Percentiles rank a stretch among this genome's conserved stretches.
phyloP scores from a whole-genome alignment of 2,888 invertebrate genomes.

The Liopterus haemorrhoidalis region DNA sequence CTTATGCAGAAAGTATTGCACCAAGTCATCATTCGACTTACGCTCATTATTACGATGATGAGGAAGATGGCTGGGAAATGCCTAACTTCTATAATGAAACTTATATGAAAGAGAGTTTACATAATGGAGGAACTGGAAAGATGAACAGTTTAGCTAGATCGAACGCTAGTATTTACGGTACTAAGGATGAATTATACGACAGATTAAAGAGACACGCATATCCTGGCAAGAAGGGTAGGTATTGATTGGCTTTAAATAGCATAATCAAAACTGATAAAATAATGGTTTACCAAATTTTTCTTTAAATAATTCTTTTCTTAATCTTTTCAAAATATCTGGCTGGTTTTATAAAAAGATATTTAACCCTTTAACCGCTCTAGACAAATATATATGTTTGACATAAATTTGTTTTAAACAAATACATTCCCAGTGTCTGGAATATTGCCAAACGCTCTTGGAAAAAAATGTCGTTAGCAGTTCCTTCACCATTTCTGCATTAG shows the following conservation, averaged over 20 bases:
- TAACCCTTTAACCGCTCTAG: too few relatives aligned
- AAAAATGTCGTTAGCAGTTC: too few relatives aligned
- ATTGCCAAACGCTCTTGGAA: too few relatives aligned
- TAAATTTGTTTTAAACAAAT: too few relatives aligned
- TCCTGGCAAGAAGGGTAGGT: conserved; percentile 86
- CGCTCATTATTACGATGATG: conserved; percentile 92
- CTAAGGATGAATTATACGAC: conserved; percentile 92
- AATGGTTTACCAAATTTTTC: conserved; percentile 15
- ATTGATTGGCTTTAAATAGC: too few relatives aligned
- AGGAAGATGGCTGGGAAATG: conserved; percentile 97
- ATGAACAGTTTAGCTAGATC: conserved; percentile 91
- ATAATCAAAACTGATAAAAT: conserved; percentile 1
- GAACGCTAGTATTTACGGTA: conserved; percentile 89
- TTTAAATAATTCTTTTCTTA: conserved; percentile 15
- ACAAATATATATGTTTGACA: too few relatives aligned
- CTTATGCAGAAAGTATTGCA: conserved; percentile 91
- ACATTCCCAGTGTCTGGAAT: too few relatives aligned
- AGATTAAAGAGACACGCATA: conserved; percentile 92
- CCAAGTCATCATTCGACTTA: conserved; percentile 94
- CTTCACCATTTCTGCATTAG: too few relatives aligned
- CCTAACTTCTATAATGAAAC: conserved; percentile 95
- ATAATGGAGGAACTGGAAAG: conserved; percentile 74
- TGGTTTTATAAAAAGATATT: too few relatives aligned
- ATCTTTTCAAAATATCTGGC: too few relatives aligned
- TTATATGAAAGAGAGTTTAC: conserved; percentile 90